Conservation (phyloP, 2,888 invertebrate genomes). For the Rhingia rostrata region DNA sequence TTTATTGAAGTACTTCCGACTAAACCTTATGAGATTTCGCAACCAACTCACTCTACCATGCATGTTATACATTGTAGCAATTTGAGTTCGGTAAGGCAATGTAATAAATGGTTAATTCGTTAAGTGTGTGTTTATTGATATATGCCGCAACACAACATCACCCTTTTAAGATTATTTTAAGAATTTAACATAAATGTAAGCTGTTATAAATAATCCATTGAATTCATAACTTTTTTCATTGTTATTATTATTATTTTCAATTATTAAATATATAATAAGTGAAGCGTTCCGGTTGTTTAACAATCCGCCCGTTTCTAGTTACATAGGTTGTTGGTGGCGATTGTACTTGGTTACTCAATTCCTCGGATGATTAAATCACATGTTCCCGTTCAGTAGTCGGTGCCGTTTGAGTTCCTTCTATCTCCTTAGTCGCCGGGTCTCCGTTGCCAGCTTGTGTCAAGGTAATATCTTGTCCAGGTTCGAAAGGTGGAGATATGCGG, state of each 20-base stretch:
- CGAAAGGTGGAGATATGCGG: background rate
- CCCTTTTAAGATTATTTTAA: no score
- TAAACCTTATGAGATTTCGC: no score
- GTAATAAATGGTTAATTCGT: no score
- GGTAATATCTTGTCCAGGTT: conserved; percentile 8
- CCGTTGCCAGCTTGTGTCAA: background rate
- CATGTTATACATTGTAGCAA: no score
- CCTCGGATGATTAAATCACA: background rate
- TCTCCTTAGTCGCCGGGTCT: background rate
- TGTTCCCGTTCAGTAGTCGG: background rate
- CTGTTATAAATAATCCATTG: no score
- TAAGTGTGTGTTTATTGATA: no score
- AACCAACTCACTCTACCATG: no score
- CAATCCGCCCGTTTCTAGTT: conserved; percentile 2
- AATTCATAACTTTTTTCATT: background rate
- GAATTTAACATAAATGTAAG: no score
- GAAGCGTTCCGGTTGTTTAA: conserved; percentile 4
- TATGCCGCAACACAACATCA: no score
- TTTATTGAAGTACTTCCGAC: no score
- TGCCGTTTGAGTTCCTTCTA: background rate
- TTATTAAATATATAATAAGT: background rate
- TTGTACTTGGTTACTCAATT: background rate
- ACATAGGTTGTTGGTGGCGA: background rate
- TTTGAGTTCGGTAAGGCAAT: no score
- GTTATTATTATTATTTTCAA: background rate